Evolutionary conservation across 1,140 invertebrate genomes (phyloP), one percentile per base, ranked within the genome.

Genomic region (Leptopilina clavipes): DNA sequence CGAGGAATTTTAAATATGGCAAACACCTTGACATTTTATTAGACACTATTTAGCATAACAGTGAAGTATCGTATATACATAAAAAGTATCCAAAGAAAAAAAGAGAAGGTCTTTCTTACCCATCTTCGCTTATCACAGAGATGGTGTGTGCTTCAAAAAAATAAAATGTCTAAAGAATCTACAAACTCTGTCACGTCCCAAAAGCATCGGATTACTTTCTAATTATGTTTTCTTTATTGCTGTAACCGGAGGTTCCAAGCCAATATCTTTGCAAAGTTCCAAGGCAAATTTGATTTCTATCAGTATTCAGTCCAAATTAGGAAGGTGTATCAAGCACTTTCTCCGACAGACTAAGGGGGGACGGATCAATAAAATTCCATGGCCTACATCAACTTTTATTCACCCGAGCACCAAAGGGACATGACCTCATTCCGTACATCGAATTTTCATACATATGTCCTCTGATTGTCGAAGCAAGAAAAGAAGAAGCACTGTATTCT

Each of bases 311-410:
- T 59, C 56, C 56, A 59, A 59, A 59, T 59, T 59, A 25, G 56
- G 56, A 59, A 59, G 56, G 56, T 59, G 56, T 59, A 59, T 48
- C 56, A 59, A 59, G 22, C 10, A 59, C 56, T 59, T 59, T 59
- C 56, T 59, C 56, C 19, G 19, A 22, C 18, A 56, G 19, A 10
- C 54, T 12, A 19, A 11, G 54, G 56, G 56, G 19, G 56, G 12
- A 14, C 10, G 56, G 22, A 59, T 59, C 56, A 25, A 59, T 59
- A 31, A 59, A 59, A 59, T 59, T 25, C 19, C 56, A 59, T 59
- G 22, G 56, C 19, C 56, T 48, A 48, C 45, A 48, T 48, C 45
- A 48, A 48, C 45, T 48, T 48, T 48, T 48, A 48, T 48, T 48
- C 45, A n/a, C 45, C 45, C 45, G 11, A 48, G 45, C n/a, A 48